phyloP scores from a whole-genome alignment of 2,888 invertebrate genomes.

The Trileptium ribeirensis region DNA sequence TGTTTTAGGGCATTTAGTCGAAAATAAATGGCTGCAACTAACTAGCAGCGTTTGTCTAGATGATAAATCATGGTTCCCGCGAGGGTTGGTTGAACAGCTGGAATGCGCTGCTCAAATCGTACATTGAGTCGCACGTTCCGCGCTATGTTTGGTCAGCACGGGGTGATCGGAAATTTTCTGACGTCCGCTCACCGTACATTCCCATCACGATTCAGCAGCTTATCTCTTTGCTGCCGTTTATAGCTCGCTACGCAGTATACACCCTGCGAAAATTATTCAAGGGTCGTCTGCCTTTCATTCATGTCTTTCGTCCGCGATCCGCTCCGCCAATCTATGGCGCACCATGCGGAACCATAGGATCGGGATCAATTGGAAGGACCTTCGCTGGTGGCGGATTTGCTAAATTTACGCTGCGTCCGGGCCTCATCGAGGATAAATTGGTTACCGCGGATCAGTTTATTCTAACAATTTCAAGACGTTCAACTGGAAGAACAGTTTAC shows the following conservation, averaged over 20 bases:
- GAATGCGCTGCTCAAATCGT: too few relatives aligned
- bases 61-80: too few relatives aligned
- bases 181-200: constrained; percentile 10
- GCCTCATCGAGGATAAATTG: constrained; percentile 65
- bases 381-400: constrained; percentile 83
- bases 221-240: not conserved
- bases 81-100: too few relatives aligned
- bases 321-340: constrained; percentile 60
- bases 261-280: not conserved
- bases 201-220: not conserved
- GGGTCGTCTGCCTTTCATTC: constrained; percentile 50
- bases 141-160: not conserved
- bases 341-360: constrained; percentile 73
- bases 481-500: not conserved
- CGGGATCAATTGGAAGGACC: constrained; percentile 78
- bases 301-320: constrained; percentile 52
- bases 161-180: not conserved
- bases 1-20: too few relatives aligned
- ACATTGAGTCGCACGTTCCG: too few relatives aligned
- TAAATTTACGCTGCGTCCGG: constrained; percentile 77
- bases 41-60: too few relatives aligned
- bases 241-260: not conserved
- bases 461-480: not conserved
- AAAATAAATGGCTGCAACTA: too few relatives aligned
- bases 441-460: constrained; percentile 18